phyloP scores from a whole-genome alignment of 1,140 invertebrate genomes.

The Aradophagus sp. region DNA sequence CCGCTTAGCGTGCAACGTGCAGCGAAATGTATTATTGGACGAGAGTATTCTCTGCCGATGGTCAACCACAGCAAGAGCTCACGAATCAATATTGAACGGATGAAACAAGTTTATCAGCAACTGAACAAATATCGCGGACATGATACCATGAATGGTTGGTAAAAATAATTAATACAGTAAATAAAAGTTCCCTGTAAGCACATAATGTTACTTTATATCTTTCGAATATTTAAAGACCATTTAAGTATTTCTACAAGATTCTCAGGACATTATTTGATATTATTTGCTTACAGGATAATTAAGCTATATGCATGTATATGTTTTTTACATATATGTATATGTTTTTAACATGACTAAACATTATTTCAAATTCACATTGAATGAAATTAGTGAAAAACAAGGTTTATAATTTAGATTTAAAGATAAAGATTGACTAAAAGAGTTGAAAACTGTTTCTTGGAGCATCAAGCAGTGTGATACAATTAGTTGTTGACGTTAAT shows the following conservation, averaged over 20 bases:
- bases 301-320: too few relatives aligned
- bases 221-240: background rate
- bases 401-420: too few relatives aligned
- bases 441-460: too few relatives aligned
- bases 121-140: conserved; percentile 79
- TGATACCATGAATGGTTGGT: conserved; percentile 56
- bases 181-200: background rate
- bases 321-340: background rate
- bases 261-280: too few relatives aligned
- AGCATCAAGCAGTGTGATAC: too few relatives aligned
- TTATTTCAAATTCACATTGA: too few relatives aligned
- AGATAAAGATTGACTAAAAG: too few relatives aligned
- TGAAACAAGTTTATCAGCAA: conserved; percentile 91
- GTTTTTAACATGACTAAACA: too few relatives aligned
- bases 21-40: conserved; percentile 88
- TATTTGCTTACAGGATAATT: too few relatives aligned
- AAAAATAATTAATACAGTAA: background rate
- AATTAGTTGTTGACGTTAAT: too few relatives aligned
- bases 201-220: background rate
- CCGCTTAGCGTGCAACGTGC: conserved; percentile 84
- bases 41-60: conserved; percentile 91
- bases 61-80: conserved; percentile 86
- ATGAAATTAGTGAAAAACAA: too few relatives aligned
- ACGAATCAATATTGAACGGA: conserved; percentile 87
- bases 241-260: too few relatives aligned